Evolutionary conservation across 2,113 vertebrate genomes (phyloP).

Genomic region (Eira barbara): DNA sequence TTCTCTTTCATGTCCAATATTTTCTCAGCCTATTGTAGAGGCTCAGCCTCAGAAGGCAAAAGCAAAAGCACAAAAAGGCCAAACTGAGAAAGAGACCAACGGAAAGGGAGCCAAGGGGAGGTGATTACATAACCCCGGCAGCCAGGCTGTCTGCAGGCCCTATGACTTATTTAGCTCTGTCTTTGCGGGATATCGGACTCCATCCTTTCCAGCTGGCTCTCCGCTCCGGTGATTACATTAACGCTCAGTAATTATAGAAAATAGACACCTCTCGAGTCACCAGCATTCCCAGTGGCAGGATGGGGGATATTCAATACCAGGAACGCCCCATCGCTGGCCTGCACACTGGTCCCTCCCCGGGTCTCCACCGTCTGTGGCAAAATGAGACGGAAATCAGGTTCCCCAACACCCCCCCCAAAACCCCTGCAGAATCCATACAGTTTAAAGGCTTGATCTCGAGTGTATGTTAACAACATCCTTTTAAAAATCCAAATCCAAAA

Average conservation of each 20-base stretch:
- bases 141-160: conserved; percentile 44
- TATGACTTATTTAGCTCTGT: neutral
- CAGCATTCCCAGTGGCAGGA: neutral
- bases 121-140: conserved; percentile 47
- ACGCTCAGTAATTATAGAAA: conserved; percentile 48
- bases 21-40: conserved; percentile 45
- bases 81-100: neutral
- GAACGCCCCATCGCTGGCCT: neutral
- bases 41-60: conserved; percentile 30
- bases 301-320: conserved; percentile 13
- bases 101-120: conserved; percentile 2
- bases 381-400: neutral
- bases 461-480: neutral
- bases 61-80: neutral
- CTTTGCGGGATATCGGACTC: conserved; percentile 43
- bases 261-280: conserved; percentile 40
- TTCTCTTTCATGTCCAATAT: conserved; percentile 56
- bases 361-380: neutral
- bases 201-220: conserved; percentile 50
- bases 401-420: neutral
- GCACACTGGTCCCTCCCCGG: neutral
- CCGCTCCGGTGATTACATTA: conserved; percentile 45
- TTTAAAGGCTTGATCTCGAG: neutral
- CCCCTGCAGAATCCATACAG: neutral
- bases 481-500: neutral